Evolutionary conservation across 2,797 vertebrate genomes (phyloP).

Genomic region (Silurus lanzhouensis): DNA sequence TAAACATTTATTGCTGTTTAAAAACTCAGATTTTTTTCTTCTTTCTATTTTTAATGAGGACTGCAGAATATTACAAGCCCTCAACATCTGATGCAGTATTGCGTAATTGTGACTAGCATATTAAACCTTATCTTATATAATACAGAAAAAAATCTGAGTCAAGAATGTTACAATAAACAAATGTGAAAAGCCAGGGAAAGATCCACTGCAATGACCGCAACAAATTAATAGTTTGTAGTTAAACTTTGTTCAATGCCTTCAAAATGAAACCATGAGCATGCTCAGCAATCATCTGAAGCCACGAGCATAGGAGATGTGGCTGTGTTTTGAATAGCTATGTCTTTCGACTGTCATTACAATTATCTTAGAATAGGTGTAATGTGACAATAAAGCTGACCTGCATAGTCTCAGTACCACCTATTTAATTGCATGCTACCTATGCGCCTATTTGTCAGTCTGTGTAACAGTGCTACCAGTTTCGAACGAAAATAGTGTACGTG

Average conservation of each 20-base stretch:
- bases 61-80: not conserved
- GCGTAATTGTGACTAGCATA: not conserved
- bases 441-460: not conserved
- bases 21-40: no score
- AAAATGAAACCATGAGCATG: not conserved
- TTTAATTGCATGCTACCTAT: constrained; percentile 22
- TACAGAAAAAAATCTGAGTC: not conserved
- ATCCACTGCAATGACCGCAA: no score
- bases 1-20: not conserved
- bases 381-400: not conserved
- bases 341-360: not conserved
- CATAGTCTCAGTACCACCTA: not conserved
- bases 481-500: constrained; percentile 38
- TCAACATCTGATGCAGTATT: not conserved
- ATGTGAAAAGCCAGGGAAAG: not conserved
- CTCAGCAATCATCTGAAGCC: not conserved
- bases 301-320: not conserved
- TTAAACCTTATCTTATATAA: not conserved
- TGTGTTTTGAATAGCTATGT: not conserved
- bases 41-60: not conserved
- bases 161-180: not conserved
- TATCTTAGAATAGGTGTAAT: not conserved
- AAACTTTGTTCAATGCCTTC: not conserved
- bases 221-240: not conserved
- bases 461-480: constrained; percentile 25